Evolutionary conservation across 2,888 invertebrate genomes (phyloP), one percentile per base, ranked within the genome.

Genomic region (Tetragonisca angustula): DNA sequence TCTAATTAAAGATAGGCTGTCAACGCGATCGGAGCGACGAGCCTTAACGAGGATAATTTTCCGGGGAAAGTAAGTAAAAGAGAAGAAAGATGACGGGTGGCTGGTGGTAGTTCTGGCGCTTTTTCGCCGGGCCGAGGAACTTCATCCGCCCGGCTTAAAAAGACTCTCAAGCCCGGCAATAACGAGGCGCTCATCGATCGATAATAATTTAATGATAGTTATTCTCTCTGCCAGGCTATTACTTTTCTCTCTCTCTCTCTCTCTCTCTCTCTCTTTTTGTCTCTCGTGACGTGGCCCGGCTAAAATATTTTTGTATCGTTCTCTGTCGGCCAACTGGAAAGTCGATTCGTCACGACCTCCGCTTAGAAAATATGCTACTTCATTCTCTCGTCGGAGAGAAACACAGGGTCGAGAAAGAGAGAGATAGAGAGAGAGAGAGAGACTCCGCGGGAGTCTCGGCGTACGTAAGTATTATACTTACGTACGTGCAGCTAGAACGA

Each of bases 261-360:
- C 43, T 43, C 43, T 43, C 43, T 43, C 9, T 43, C 0, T 36
- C 9, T 36, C 9, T 36, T 0, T 4, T 0, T 36, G 4, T 77
- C 80, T 89, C 76, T 76, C 52, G 76, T 73, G 86, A 81, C 85
- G 83, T 73, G 83, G 72, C 78, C 83, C 79, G 81, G 70, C 49
- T 79, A 70, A 79, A 88, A 85, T 90, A 90, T 89, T 90, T 89
- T 90, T 81, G 80, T 88, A 88, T 83, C 85, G 84, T 75, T 65
- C 77, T 73, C 85, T 43, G 83, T 87, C 89, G 88, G 79, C 80
- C 80, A 65, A 89, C 91, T 91, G 92, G 91, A 92, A 93, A 94
- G 92, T 93, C 92, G 93, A 92, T 93, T 94, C 93, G 92, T 92
- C 92, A 91, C 93, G 92, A 93, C 91, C 92, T 92, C 91, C 92